Evolutionary conservation across 2,797 vertebrate species (phyloP).

Genomic region (Sebastes matsubarae): DNA sequence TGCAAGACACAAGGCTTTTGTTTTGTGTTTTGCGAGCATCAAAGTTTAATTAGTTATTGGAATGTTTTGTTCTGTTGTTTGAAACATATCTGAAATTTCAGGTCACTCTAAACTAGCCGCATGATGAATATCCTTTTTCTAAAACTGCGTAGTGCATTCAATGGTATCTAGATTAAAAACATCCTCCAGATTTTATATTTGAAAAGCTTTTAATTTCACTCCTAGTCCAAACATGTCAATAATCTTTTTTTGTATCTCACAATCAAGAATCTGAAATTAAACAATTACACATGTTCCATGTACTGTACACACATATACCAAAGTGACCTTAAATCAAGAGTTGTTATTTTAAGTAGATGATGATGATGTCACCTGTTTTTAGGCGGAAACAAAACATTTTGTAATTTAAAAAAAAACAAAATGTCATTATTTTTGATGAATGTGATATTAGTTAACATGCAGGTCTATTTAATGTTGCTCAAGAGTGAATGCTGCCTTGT

Average conservation of each 20-base stretch:
- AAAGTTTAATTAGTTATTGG: conserved; percentile 11
- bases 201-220: not conserved
- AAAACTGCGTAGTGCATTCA: not conserved
- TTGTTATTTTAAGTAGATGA: not conserved
- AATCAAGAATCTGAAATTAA: not conserved
- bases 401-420: not conserved
- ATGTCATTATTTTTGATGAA: too few species aligned
- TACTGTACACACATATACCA: not conserved
- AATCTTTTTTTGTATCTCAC: not conserved
- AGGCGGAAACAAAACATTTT: not conserved
- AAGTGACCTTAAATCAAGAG: not conserved
- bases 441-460: too few species aligned
- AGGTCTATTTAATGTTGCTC: too few species aligned
- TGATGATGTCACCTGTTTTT: not conserved
- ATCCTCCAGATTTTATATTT: not conserved
- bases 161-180: not conserved
- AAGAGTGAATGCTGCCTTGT: not conserved
- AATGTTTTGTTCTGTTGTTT: not conserved
- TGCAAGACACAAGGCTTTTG: conserved; percentile 26
- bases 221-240: not conserved
- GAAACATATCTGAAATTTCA: not conserved
- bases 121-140: not conserved
- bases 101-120: not conserved
- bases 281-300: not conserved
- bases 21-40: conserved; percentile 6